Percentiles rank a stretch among this genome's conserved stretches.
phyloP scores from a whole-genome alignment of 2,888 invertebrate species.

The Fissipunctia ypsillon region DNA sequence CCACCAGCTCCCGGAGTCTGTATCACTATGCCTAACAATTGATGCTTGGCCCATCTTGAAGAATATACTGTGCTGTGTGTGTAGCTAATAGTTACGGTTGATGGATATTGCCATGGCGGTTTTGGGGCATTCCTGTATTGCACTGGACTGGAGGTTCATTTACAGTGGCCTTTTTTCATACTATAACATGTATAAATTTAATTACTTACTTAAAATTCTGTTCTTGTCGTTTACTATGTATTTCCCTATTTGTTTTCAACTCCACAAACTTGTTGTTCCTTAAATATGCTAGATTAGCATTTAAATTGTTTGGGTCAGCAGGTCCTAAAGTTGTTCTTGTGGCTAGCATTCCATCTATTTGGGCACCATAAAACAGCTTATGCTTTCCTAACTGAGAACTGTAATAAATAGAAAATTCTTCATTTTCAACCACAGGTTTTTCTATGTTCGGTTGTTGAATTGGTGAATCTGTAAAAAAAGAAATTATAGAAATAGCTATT shows the following conservation, averaged over 20 bases:
- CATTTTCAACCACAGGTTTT: conserved; percentile 74
- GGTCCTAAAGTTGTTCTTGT: conserved; percentile 35
- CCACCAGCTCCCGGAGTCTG: background rate
- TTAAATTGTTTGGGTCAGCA: conserved; percentile 57
- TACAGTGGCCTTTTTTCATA: background rate
- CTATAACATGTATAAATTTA: background rate
- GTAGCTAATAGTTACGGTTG: background rate
- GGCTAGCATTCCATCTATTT: conserved; percentile 73
- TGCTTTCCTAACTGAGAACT: conserved; percentile 64
- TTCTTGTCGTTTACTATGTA: conserved; percentile 66
- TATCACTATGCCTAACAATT: background rate
- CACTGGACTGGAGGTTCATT: background rate
- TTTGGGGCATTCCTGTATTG: background rate
- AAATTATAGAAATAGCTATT: too few relatives aligned
- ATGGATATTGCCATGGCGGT: background rate
- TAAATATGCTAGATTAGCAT: conserved; percentile 68
- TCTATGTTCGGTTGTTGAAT: conserved; percentile 61
- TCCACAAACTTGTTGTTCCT: conserved; percentile 67
- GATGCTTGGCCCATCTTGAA: background rate
- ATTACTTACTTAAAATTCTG: conserved; percentile 70
- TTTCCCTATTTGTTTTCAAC: conserved; percentile 72
- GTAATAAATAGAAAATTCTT: conserved; percentile 72
- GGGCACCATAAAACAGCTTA: conserved; percentile 72
- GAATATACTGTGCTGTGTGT: background rate
- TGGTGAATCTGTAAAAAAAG: conserved; percentile 67